phyloP scores from a whole-genome alignment of 2,797 vertebrate genomes.

The Microtus agrestis region DNA sequence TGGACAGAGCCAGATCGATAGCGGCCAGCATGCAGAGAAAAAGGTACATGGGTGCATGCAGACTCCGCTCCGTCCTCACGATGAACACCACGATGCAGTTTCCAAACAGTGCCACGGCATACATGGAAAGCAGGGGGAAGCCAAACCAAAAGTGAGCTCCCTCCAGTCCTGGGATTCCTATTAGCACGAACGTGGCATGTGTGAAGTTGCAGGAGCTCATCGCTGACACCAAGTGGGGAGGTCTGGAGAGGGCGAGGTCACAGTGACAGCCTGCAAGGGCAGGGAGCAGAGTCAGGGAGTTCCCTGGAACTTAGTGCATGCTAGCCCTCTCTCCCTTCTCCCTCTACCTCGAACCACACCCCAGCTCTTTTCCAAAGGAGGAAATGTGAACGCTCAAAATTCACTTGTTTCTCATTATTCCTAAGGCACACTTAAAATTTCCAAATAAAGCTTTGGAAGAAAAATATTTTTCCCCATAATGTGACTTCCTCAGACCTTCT shows the following conservation, averaged over 20 bases:
- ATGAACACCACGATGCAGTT: conserved; percentile 82
- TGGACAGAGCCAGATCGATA: conserved; percentile 86
- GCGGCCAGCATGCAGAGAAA: conserved; percentile 88
- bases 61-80: conserved; percentile 78
- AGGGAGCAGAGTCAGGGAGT: conserved; percentile 66
- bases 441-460: not conserved
- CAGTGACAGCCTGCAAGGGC: conserved; percentile 58
- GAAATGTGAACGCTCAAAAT: not conserved
- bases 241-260: conserved; percentile 47
- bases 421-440: conserved; percentile 12
- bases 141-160: conserved; percentile 82
- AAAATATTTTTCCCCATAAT: not conserved
- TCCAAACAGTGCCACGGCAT: conserved; percentile 79
- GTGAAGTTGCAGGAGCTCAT: conserved; percentile 84
- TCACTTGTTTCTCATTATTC: not conserved
- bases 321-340: not conserved
- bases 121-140: conserved; percentile 83
- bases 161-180: conserved; percentile 84
- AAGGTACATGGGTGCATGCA: conserved; percentile 87
- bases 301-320: not conserved
- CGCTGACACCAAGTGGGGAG: not conserved
- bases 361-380: not conserved
- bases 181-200: conserved; percentile 83
- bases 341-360: not conserved
- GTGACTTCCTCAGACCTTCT: not conserved